Evolutionary conservation across 2,113 vertebrate genomes (phyloP).

Genomic region (Puntigrus tetrazona): DNA sequence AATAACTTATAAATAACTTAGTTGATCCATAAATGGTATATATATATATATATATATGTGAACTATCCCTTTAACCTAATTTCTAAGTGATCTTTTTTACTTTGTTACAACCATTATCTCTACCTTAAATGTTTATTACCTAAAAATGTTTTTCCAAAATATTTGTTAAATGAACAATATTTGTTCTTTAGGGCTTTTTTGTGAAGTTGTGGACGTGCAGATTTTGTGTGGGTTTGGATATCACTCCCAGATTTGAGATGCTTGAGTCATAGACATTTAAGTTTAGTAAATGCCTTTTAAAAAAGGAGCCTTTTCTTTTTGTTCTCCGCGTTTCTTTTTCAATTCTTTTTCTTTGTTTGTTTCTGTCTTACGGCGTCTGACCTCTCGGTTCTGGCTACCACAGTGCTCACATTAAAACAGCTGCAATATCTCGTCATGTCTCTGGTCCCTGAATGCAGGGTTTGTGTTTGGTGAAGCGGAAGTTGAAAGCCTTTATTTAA

Average conservation of each 20-base stretch:
- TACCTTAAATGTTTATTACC: neutral
- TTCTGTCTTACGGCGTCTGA: neutral
- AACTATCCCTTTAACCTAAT: neutral
- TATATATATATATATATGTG: no score
- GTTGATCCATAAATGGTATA: no score
- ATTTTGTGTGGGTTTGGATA: neutral
- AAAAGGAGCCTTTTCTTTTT: neutral
- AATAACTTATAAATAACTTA: no score
- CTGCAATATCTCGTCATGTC: conserved; percentile 28
- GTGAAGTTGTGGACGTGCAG: neutral
- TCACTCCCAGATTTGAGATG: neutral
- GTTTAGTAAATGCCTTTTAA: neutral
- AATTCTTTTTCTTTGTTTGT: conserved; percentile 13
- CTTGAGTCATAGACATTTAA: conserved; percentile 19
- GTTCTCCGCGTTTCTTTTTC: neutral
- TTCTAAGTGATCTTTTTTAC: neutral
- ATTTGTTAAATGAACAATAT: neutral
- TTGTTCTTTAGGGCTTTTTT: neutral
- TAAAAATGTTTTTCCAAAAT: neutral
- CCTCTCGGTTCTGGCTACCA: neutral
- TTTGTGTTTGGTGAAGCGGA: conserved; percentile 46
- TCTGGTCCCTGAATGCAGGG: conserved; percentile 35
- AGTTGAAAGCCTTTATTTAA: conserved; percentile 54
- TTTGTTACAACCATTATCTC: neutral
- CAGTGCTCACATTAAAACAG: conserved; percentile 21